These are phyloP conservation scores for Stenurella melanura DNA, from an alignment of 2,888 invertebrate species.

Conservation along the genomic window DNA sequence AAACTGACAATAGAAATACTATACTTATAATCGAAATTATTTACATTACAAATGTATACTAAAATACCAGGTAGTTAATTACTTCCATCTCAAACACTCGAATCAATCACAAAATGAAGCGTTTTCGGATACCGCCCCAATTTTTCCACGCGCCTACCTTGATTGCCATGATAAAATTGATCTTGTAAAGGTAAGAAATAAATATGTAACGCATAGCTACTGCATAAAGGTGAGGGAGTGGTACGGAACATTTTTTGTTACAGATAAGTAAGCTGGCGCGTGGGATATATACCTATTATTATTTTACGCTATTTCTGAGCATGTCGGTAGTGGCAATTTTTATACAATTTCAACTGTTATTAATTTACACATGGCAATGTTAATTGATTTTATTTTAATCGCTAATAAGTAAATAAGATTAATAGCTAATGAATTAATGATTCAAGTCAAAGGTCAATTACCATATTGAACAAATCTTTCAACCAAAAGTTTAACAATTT, in stretches of 20 bases:
- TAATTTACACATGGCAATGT: neutral
- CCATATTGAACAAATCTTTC: neutral
- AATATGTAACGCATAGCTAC: neutral
- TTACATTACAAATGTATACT: too few species aligned
- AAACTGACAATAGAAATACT: too few species aligned
- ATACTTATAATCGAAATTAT: too few species aligned
- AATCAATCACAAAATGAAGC: neutral
- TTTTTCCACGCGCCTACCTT: slow-evolving; percentile 6
- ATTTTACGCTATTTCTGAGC: neutral
- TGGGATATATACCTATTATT: slow-evolving; percentile 11
- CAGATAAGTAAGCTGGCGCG: neutral
- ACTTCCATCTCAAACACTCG: neutral
- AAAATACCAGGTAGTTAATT: too few species aligned
- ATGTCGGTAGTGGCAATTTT: neutral
- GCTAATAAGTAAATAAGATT: slow-evolving; percentile 9
- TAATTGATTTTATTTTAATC: slow-evolving; percentile 14
- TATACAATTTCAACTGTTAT: slow-evolving; percentile 8
- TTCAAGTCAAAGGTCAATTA: neutral
- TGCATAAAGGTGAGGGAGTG: slow-evolving; percentile 13
- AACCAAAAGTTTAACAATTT: neutral
- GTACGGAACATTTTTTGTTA: neutral
- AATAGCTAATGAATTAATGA: neutral
- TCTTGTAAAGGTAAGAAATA: neutral
- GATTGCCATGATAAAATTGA: neutral
- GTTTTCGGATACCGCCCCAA: slow-evolving; percentile 2